phyloP scores from a whole-genome alignment of 2,888 invertebrate genomes.

The Hydrotaea cyrtoneurina region DNA sequence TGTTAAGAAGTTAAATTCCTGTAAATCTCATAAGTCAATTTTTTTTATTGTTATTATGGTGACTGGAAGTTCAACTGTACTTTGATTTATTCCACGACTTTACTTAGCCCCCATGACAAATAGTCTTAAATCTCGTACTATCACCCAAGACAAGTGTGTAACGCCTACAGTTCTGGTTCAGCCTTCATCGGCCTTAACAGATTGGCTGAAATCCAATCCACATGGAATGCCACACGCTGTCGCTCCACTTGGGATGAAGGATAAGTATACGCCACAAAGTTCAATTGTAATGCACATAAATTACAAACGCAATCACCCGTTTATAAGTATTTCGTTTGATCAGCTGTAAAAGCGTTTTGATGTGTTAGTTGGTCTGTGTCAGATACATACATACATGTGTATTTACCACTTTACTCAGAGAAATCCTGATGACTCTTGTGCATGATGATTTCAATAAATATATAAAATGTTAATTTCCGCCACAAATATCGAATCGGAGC shows the following conservation, averaged over 20 bases:
- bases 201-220: background rate
- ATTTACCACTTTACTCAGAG: background rate
- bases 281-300: slow-evolving; percentile 35
- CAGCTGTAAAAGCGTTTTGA: background rate
- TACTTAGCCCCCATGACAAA: too few species aligned
- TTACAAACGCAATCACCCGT: slow-evolving; percentile 31
- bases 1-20: too few species aligned
- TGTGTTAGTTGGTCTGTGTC: background rate
- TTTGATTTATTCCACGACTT: too few species aligned
- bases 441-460: slow-evolving; percentile 42
- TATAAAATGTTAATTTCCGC: slow-evolving; percentile 48
- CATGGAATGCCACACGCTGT: slow-evolving; percentile 1
- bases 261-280: slow-evolving; percentile 27
- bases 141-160: background rate
- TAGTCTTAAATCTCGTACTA: too few species aligned
- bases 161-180: background rate
- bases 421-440: slow-evolving; percentile 14
- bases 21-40: too few species aligned
- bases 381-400: background rate
- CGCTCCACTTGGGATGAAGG: background rate
- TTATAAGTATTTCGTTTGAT: slow-evolving; percentile 11
- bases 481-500: slow-evolving; percentile 21
- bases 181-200: background rate
- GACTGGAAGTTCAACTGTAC: too few species aligned
- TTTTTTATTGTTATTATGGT: too few species aligned